These are phyloP conservation scores for Peromyscus californicus DNA, from an alignment of 2,113 vertebrate species.

Conservation along the genomic window DNA sequence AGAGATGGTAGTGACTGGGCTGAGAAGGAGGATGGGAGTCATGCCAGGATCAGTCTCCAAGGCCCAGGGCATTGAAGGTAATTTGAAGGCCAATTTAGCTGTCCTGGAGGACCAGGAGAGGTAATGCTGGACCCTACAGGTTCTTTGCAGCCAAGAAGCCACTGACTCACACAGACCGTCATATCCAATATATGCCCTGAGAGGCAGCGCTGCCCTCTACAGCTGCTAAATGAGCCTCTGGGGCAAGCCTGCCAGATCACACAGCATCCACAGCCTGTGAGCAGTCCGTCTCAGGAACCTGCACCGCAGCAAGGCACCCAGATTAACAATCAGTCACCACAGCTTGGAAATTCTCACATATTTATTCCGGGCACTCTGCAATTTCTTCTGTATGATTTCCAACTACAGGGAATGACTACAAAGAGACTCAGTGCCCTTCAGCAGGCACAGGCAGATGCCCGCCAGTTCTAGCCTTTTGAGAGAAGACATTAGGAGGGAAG, in stretches of 20 bases:
- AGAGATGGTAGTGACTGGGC: not conserved
- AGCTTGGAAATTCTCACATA: conserved; percentile 48
- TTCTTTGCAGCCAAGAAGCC: not conserved
- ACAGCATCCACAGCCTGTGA: not conserved
- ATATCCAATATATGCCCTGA: not conserved
- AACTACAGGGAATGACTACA: not conserved
- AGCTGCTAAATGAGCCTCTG: not conserved
- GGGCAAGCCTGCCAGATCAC: not conserved
- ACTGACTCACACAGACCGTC: not conserved
- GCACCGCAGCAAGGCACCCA: conserved; percentile 1
- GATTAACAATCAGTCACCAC: not conserved
- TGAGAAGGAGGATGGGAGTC: not conserved
- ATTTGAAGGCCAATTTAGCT: not conserved
- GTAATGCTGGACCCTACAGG: not conserved
- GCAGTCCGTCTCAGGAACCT: not conserved
- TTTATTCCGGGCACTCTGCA: conserved; percentile 56
- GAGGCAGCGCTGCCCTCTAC: accelerated
- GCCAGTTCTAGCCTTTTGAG: not conserved
- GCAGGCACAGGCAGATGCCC: not conserved
- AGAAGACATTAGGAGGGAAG: not conserved
- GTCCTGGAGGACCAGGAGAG: not conserved
- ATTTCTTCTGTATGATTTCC: conserved; percentile 63
- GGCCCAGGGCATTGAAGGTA: not conserved
- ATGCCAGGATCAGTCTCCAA: too few species aligned
- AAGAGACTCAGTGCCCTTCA: not conserved